Percentiles rank a stretch among this genome's conserved stretches.
These are phyloP conservation scores for Nyctereutes procyonoides DNA, from an alignment of 2,113 vertebrate species.

Conservation along the genomic window DNA sequence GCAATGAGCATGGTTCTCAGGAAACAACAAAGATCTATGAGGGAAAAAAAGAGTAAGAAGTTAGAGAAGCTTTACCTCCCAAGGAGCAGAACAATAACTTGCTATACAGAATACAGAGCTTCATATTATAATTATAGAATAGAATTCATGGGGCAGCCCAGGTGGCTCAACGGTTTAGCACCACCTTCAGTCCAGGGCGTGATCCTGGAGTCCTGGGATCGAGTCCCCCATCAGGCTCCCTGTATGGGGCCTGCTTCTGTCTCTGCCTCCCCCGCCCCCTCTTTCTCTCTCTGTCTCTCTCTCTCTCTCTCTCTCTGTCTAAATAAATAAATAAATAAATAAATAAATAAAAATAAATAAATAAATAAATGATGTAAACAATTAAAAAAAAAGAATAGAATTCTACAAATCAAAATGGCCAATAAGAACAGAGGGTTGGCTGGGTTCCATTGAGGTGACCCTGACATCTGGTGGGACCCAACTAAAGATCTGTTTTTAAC, in stretches of 20 bases:
- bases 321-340: no score
- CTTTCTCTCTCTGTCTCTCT: no score
- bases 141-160: background rate
- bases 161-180: no score
- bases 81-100: conserved; percentile 50
- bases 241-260: no score
- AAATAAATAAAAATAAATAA: no score
- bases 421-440: background rate
- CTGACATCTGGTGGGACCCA: background rate
- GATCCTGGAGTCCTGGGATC: no score
- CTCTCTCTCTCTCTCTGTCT: no score
- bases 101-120: conserved; percentile 1
- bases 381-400: background rate
- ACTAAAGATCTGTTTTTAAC: conserved; percentile 21
- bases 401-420: conserved; percentile 51
- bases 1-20: conserved; percentile 35
- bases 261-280: no score
- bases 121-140: conserved; percentile 10
- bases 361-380: no score
- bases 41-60: background rate
- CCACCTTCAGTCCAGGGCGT: no score
- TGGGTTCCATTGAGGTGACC: background rate
- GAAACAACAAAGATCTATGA: background rate
- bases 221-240: no score
- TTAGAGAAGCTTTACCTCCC: background rate